phyloP scores from a whole-genome alignment of 2,888 invertebrate species.

The Biston stratarius region DNA sequence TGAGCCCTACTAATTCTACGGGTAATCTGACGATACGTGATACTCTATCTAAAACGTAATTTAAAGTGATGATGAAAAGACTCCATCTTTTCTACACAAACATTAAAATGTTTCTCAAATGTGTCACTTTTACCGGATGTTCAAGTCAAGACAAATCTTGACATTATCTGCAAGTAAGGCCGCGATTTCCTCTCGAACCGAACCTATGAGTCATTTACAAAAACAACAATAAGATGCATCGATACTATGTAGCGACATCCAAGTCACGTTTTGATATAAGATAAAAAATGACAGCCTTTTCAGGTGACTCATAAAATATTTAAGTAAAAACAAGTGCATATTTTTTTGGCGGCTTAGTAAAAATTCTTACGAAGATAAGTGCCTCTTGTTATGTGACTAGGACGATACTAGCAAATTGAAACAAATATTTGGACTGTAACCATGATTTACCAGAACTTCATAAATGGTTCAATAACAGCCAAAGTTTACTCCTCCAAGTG shows the following conservation, averaged over 20 bases:
- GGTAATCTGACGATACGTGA: neutral
- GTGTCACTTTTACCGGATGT: neutral
- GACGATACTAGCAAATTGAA: too few species aligned
- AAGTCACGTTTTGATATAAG: neutral
- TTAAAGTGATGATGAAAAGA: too few species aligned
- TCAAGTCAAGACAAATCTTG: neutral
- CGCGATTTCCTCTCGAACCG: neutral
- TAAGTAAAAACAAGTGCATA: neutral
- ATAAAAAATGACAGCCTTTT: neutral
- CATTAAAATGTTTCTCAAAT: neutral
- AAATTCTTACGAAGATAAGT: too few species aligned
- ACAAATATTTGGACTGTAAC: too few species aligned
- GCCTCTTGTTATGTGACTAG: too few species aligned
- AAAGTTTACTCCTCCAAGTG: too few species aligned
- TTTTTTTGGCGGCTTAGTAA: neutral
- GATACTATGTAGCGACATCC: neutral
- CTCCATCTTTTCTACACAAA: too few species aligned
- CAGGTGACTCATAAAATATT: neutral
- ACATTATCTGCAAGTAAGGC: neutral
- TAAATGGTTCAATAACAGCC: too few species aligned
- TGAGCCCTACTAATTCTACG: too few species aligned
- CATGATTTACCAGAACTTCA: too few species aligned
- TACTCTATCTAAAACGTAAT: neutral
- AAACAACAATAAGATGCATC: neutral
- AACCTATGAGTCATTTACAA: neutral